Conservation (phyloP, 2,797 vertebrate genomes). For the Alcedo quadribrachys region DNA sequence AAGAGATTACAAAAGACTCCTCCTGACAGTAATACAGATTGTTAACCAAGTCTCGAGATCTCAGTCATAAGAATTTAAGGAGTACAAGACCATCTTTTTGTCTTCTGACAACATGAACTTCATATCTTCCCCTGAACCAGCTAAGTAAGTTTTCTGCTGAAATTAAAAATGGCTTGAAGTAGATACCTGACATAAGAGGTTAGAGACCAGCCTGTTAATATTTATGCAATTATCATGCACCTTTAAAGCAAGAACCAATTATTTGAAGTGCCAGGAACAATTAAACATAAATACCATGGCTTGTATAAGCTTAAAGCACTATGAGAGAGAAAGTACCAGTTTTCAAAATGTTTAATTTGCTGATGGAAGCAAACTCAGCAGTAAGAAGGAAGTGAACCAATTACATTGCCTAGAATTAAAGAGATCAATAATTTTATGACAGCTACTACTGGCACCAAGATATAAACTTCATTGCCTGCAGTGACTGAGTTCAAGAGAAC, state of each 20-base stretch:
- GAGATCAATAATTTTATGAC: slow-evolving; percentile 55
- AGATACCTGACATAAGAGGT: background rate
- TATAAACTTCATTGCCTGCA: slow-evolving; percentile 29
- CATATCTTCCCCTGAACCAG: background rate
- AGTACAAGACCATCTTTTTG: background rate
- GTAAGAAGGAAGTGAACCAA: slow-evolving; percentile 16
- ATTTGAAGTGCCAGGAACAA: slow-evolving; percentile 41
- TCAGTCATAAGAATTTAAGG: background rate
- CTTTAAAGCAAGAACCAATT: background rate
- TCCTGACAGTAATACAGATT: background rate
- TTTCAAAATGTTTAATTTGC: slow-evolving; percentile 59
- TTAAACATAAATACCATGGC: background rate
- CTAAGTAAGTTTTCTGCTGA: background rate
- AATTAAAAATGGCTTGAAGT: background rate
- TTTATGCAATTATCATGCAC: background rate
- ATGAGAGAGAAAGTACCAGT: slow-evolving; percentile 42
- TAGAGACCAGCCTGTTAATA: background rate
- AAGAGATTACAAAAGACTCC: background rate
- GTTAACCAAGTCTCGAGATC: background rate
- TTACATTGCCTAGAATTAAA: slow-evolving; percentile 50
- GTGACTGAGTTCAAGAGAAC: background rate
- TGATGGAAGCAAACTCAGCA: slow-evolving; percentile 48
- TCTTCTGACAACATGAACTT: background rate
- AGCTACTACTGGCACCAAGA: slow-evolving; percentile 8
- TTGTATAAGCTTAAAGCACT: background rate